These are phyloP conservation scores for Neotoma lepida DNA, from an alignment of 2,113 vertebrate genomes.

Conservation along the genomic window DNA sequence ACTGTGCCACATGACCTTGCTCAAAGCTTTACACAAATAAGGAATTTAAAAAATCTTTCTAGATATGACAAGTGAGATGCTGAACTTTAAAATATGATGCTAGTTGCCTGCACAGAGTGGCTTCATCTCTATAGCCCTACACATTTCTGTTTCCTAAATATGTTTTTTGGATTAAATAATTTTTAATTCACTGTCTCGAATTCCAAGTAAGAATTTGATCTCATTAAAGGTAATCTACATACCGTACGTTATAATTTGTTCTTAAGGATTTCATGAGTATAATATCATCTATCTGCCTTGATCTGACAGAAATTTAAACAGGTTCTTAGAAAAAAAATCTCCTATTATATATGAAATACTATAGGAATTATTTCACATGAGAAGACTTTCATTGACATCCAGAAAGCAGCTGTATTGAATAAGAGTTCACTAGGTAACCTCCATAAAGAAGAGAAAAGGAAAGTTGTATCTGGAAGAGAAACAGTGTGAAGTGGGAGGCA, in stretches of 20 bases:
- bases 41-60: neutral
- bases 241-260: neutral
- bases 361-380: neutral
- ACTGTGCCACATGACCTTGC: slow-evolving; percentile 45
- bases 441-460: neutral
- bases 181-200: neutral
- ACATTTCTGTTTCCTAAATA: neutral
- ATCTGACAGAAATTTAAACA: neutral
- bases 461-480: neutral
- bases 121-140: neutral
- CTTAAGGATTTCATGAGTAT: neutral
- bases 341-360: neutral
- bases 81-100: neutral
- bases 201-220: neutral
- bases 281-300: neutral
- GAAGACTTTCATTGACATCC: neutral
- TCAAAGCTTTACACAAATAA: slow-evolving; percentile 28
- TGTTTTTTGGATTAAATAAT: neutral
- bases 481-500: neutral
- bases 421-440: neutral
- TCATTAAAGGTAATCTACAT: neutral
- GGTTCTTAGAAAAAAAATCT: neutral
- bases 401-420: neutral
- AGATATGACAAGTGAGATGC: neutral
- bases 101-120: neutral